Conservation (phyloP, 2,797 vertebrate species). For the Lophura swinhoii region DNA sequence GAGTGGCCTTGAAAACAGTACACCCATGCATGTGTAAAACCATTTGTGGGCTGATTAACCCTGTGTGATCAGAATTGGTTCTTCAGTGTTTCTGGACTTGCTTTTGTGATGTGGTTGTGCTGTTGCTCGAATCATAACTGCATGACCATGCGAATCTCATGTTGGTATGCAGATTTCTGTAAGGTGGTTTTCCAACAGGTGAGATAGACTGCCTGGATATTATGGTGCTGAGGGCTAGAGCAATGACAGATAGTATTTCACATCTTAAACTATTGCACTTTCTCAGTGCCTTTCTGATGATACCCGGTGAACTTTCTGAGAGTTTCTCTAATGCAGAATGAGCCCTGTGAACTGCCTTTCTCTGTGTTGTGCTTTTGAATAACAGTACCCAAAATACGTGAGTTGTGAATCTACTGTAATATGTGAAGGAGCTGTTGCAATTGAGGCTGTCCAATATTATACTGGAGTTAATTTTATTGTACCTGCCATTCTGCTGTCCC, state of each 20-base stretch:
- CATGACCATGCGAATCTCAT: not conserved
- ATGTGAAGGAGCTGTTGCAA: not conserved
- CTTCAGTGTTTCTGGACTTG: not conserved
- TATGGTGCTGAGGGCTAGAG: not conserved
- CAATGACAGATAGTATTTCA: not conserved
- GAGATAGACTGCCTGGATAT: not conserved
- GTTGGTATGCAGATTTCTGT: not conserved
- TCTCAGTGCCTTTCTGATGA: not conserved
- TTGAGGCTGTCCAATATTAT: not conserved
- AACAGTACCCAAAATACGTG: not conserved
- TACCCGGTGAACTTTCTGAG: not conserved
- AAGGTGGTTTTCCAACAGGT: not conserved
- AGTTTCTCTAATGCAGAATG: accelerated
- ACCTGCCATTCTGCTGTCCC: not conserved
- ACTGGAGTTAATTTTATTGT: not conserved
- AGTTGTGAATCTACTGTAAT: not conserved
- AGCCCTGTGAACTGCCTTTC: not conserved
- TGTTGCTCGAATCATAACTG: not conserved
- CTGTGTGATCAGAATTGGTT: not conserved
- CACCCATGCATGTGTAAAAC: not conserved
- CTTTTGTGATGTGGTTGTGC: not conserved
- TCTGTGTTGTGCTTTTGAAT: not conserved
- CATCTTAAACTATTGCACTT: not conserved
- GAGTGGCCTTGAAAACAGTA: not conserved
- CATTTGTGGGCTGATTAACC: not conserved